A percentile compares a stretch with the other conserved stretches of the same genome.
Conservation (phyloP, 2,888 invertebrate genomes). For the Portevinia maculata region DNA sequence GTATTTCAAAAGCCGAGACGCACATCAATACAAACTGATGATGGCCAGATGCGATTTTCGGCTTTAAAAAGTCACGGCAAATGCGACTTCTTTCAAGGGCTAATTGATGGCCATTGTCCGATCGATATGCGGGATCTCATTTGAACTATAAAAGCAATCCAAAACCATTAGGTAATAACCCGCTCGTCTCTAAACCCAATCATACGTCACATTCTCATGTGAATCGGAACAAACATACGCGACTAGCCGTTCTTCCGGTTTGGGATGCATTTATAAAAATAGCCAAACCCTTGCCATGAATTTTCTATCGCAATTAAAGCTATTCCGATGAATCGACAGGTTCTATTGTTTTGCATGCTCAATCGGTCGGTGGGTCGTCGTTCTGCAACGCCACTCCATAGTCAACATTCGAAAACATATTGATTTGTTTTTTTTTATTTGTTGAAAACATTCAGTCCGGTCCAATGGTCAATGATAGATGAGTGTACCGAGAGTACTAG, state of each 20-base stretch:
- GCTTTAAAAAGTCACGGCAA: not conserved
- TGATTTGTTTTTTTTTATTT: constrained; percentile 19
- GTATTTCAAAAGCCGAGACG: constrained; percentile 15
- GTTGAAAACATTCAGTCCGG: constrained; percentile 31
- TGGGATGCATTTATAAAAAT: constrained; percentile 7
- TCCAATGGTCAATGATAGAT: constrained; percentile 34
- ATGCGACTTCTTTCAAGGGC: constrained; percentile 8
- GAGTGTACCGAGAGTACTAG: constrained; percentile 1
- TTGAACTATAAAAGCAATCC: constrained; percentile 6
- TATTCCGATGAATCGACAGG: constrained; percentile 55
- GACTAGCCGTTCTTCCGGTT: constrained; percentile 51
- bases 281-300: constrained; percentile 14
- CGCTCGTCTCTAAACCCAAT: constrained; percentile 44
- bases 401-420: constrained; percentile 20
- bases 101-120: constrained; percentile 58
- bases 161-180: constrained; percentile 58
- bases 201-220: constrained; percentile 42
- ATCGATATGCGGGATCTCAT: constrained; percentile 41
- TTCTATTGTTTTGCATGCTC: constrained; percentile 46
- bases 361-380: constrained; percentile 24
- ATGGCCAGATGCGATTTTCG: constrained; percentile 7
- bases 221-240: constrained; percentile 2
- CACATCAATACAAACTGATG: not conserved
- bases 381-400: constrained; percentile 5
- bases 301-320: constrained; percentile 63